Base-by-base conservation (phyloP, 2,888 invertebrate genomes). In the Apamea anceps region DNA sequence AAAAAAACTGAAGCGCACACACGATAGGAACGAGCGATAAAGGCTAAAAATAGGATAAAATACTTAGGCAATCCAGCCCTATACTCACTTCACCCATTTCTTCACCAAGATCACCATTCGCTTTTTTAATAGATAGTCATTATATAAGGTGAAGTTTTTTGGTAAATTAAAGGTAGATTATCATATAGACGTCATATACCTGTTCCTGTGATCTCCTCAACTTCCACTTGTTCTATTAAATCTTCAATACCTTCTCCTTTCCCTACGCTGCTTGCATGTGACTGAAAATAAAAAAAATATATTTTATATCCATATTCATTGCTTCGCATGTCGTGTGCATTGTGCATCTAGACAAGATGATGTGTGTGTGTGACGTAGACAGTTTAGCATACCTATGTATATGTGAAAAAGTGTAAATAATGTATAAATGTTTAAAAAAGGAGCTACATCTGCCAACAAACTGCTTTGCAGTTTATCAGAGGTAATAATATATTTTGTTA, bases 131-230 rank as follows among this genome's bases (percentile, higher is more conserved):
- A 32, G 15, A 25, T 15, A 25, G 13, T 13, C 21, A 32, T 32
- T 21, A 28, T 51, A 7, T 48, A 28, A 48, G 21, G 21, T 32
- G n/a, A 45, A 12, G 18, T 18, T 68, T n/a, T 28, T 48, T 7
- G 7, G 18, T 10, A 32, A 70, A 48, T 70, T 45, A 6, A 45
- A 18, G 8, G n/a, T 67, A 37, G 1, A 37, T 66, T 66, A n/a
- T 67, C 8, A 45, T 45, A 18, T 10, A n/a, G 37, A 21, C 4
- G 25, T 75, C 32, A 70, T 90, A 91, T 90, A 91, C 98, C 98
- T 92, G 97, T 97, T 87, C 97, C 97, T 93, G 98, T 97, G 21
- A 97, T 93, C 92, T 98, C 98, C 75, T 97, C 97, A 0, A 97
- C 97, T 95, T 98, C 98, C 89, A 96, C 90, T 0, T 97, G 98